A percentile compares a stretch with the other conserved stretches of the same genome.
Conservation (phyloP, 2,797 vertebrate genomes). For the Cyclura pinguis region DNA sequence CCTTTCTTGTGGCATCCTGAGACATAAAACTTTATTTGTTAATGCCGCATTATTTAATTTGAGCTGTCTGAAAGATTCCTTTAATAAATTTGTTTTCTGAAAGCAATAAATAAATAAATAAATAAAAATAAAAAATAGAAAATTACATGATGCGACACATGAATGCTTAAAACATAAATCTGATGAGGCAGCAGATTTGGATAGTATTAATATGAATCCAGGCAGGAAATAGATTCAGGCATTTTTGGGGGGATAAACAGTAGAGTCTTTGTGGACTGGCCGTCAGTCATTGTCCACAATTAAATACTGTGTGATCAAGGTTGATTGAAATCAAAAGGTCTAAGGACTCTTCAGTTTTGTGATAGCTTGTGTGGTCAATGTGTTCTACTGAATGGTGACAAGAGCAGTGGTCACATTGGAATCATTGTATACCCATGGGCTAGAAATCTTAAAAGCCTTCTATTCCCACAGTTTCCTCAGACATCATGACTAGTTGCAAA, state of each 20-base stretch:
- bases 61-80: conserved; percentile 63
- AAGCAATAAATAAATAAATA: conserved; percentile 31
- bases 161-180: conserved; percentile 62
- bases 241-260: neutral
- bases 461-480: no score
- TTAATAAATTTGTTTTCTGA: conserved; percentile 72
- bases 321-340: neutral
- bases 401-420: no score
- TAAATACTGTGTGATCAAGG: neutral
- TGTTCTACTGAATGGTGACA: neutral
- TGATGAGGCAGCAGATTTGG: conserved; percentile 57
- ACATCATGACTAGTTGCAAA: no score
- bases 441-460: no score
- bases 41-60: conserved; percentile 69
- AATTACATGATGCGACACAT: conserved; percentile 55
- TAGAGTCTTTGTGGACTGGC: neutral
- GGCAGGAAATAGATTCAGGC: neutral
- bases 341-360: neutral
- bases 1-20: conserved; percentile 18
- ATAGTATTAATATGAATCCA: conserved; percentile 20
- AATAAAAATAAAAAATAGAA: conserved; percentile 44
- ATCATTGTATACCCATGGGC: no score
- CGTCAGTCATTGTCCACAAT: neutral
- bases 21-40: conserved; percentile 66
- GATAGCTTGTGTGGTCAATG: neutral